Base-by-base conservation (phyloP, 2,797 vertebrate genomes). In the Enteromius anoplus region DNA sequence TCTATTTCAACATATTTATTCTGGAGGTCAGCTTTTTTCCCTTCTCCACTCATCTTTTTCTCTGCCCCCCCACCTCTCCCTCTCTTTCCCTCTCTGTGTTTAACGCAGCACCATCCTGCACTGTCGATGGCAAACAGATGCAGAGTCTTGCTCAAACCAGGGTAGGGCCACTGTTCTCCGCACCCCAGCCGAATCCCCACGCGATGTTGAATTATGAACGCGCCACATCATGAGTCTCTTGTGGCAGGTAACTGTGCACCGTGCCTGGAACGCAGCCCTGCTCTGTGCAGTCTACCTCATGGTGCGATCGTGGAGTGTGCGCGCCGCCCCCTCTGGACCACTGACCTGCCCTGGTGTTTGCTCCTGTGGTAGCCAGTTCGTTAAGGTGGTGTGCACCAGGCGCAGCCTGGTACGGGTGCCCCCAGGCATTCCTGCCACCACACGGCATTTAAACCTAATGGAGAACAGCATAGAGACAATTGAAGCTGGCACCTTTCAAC, bases 201-300 rank as follows among this genome's bases (percentile, higher is more conserved):
- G 95, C 94, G 94, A 96, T 97, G 97, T 95, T 95, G 95, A 97
- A 97, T 95, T 96, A 99, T 98, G 97, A 97, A 96, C 96, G 96
- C 96, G 97, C 95, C 96, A 96, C 97, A 98, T 93, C 96, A 98
- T 98, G 97, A 98, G 96, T 97, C 96, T 97, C 96, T 94, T 97
- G 97, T 95, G 96, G 97, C 97, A 96, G 97, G 97, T 96, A 95
- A 96, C 96, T 96, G 96, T 96, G 97, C 96, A 97, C 95, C 96
- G 95, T 95, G 95, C 96, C 95, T 97, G 97, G 96, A 97, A 96
- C 89, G 93, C 96, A 92, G 93, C 95, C 95, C 95, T 97, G 94
- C 93, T 97, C 92, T 95, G 96, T 92, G 91, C 96, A 91, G 94
- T 97, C 95, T 96, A 95, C 94, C 94, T 99, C 93, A 95, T 96